Percentiles rank a stretch among this genome's conserved stretches.
Evolutionary conservation across 2,797 vertebrate species (phyloP).

Genomic region (Neostethus bicornis): DNA sequence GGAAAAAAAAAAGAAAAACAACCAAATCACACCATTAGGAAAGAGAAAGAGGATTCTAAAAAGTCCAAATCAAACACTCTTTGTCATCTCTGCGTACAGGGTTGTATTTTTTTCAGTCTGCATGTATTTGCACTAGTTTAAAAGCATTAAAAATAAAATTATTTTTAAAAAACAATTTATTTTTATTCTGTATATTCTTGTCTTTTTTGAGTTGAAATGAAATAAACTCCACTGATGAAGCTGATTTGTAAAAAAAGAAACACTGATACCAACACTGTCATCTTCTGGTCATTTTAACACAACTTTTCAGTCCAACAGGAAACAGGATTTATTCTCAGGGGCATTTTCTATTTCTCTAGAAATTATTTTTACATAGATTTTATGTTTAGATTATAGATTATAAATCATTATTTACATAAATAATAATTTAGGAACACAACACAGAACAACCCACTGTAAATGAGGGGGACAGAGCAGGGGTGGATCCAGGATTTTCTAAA

Average conservation of each 20-base stretch:
- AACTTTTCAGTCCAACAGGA: not conserved
- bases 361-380: slow-evolving; percentile 28
- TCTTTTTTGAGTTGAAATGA: not conserved
- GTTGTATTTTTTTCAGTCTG: slow-evolving; percentile 64
- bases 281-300: slow-evolving; percentile 44
- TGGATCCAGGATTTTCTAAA: too few species aligned
- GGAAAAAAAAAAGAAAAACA: slow-evolving; percentile 22
- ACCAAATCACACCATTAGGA: slow-evolving; percentile 19
- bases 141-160: slow-evolving; percentile 60
- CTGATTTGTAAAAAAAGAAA: not conserved
- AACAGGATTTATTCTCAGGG: slow-evolving; percentile 33
- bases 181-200: slow-evolving; percentile 2
- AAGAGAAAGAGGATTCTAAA: slow-evolving; percentile 20
- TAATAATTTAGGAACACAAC: slow-evolving; percentile 39
- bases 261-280: slow-evolving; percentile 22
- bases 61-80: slow-evolving; percentile 13
- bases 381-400: slow-evolving; percentile 23
- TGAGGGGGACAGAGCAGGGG: too few species aligned
- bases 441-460: slow-evolving; percentile 39
- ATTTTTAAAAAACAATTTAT: slow-evolving; percentile 57
- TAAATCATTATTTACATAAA: slow-evolving; percentile 46
- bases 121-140: slow-evolving; percentile 80
- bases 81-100: slow-evolving; percentile 43
- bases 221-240: not conserved
- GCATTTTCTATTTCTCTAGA: slow-evolving; percentile 6